Evolutionary conservation across 2,113 vertebrate species (phyloP), one percentile per base, ranked within the genome.

Genomic region (Oophaga pumilio): DNA sequence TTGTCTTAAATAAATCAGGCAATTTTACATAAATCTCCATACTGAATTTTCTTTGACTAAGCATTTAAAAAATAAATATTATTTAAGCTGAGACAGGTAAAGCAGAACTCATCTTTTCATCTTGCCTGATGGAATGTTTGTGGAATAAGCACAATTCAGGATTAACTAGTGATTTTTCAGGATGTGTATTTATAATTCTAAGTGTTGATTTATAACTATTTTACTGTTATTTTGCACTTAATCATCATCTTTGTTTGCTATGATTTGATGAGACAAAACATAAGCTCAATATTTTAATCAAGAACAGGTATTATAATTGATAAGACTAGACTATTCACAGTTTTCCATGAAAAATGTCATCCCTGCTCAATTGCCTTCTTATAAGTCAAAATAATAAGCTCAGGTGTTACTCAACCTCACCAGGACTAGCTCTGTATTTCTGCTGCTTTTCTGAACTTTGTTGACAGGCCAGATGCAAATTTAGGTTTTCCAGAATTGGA

Each of bases 11-110:
- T 81, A 17, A 89, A 43, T 13, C 0, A 0, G 57, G 33, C 12
- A 28, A 64, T 71, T 87, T 87, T 87, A 87, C 85, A 87, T 87
- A 87, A 10, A 81, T 87, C 59, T 85, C 0, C 18, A 84, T 87
- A 59, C 28, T 53, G 56, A 66, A 87, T 69, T 71, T 60, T 22
- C 66, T 43, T 81, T 49, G 22, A 71, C 15, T 69, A 86, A 28
- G 76, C 60, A 57, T 43, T 56, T 15, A 15, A 69, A 66, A 79
- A 81, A 81, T 53, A 81, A 81, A 69, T 81, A 79, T 81, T 81
- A 81, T 73, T 71, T 87, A 59, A 60, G 53, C 50, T 24, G 6
- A 13, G n/a, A n/a, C 33, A 71, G 22, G 43, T 87, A 79, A 69
- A 73, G 26, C 49, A 57, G 7, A 49, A 71, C 26, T 24, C 50